phyloP scores from a whole-genome alignment of 37 sponge, comb jelly and placozoan species.

The Ianthella basta region DNA sequence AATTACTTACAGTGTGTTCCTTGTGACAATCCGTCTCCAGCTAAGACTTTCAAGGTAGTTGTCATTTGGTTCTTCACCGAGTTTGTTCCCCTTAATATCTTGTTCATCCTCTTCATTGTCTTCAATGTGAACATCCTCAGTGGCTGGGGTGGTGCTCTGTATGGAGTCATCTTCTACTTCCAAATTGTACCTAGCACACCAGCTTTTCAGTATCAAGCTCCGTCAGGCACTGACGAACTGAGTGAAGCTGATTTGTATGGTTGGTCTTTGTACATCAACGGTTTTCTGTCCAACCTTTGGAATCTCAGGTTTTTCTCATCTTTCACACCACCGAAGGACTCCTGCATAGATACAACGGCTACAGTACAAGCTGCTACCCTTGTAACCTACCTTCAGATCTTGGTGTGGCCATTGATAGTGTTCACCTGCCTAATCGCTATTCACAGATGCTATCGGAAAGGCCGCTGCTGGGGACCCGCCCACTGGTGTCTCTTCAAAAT shows the following conservation, averaged over 20 bases:
- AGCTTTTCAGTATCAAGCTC: slow-evolving; percentile 7
- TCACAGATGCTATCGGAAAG: not conserved
- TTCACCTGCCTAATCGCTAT: not conserved
- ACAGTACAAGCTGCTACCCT: not conserved
- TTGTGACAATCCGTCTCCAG: not conserved
- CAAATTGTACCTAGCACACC: slow-evolving; percentile 8
- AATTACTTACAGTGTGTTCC: not conserved
- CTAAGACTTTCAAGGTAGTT: not conserved
- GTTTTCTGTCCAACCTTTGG: not conserved
- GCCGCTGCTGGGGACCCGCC: not conserved
- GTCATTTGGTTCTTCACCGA: slow-evolving; percentile 14
- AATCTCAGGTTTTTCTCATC: not conserved
- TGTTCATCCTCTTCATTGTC: slow-evolving; percentile 1
- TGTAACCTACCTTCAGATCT: not conserved
- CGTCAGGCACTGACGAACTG: not conserved
- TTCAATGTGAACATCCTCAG: slow-evolving; percentile 16
- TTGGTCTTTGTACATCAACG: not conserved
- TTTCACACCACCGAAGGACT: not conserved
- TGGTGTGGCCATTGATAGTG: slow-evolving; percentile 1
- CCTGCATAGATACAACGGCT: not conserved
- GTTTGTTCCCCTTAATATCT: slow-evolving; percentile 10
- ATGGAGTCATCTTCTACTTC: not conserved
- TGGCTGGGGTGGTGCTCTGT: slow-evolving; percentile 12
- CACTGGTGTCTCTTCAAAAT: too few relatives aligned
- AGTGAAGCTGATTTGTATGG: not conserved